These are phyloP conservation scores for Meteorus cinctellus DNA, from an alignment of 2,888 invertebrate species.

Conservation along the genomic window DNA sequence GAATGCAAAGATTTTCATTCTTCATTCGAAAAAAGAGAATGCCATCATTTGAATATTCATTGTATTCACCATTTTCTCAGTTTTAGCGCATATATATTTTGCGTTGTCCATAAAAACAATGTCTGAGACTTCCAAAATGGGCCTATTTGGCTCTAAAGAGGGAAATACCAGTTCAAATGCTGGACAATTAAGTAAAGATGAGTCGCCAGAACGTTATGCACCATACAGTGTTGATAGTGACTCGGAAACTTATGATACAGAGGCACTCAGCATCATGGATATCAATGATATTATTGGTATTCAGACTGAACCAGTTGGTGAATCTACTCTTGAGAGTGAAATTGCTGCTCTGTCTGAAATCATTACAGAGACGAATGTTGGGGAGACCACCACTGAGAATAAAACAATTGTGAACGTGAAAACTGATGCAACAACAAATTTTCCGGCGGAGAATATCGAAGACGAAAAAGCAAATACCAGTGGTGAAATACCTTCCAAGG, in stretches of 20 bases:
- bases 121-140: conserved; percentile 65
- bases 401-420: conserved; percentile 45
- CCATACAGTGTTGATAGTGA: conserved; percentile 64
- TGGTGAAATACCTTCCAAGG: background rate
- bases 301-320: conserved; percentile 58
- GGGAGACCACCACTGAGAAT: conserved; percentile 47
- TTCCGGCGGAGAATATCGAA: background rate
- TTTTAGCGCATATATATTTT: conserved; percentile 18
- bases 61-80: conserved; percentile 12
- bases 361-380: conserved; percentile 62
- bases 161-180: conserved; percentile 34
- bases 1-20: background rate
- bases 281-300: conserved; percentile 66
- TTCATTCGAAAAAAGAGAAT: conserved; percentile 23
- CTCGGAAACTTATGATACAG: conserved; percentile 63
- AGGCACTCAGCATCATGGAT: conserved; percentile 66
- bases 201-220: conserved; percentile 55
- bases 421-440: background rate
- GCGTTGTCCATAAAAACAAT: conserved; percentile 55
- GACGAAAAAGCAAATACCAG: conserved; percentile 9
- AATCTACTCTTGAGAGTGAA: conserved; percentile 68
- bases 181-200: conserved; percentile 47
- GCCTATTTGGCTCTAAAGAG: conserved; percentile 66
- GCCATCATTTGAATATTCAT: conserved; percentile 8
- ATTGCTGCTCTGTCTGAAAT: conserved; percentile 68